Evolutionary conservation across 2,888 invertebrate species (phyloP).

Genomic region (Dyspetes luteomarginatus): DNA sequence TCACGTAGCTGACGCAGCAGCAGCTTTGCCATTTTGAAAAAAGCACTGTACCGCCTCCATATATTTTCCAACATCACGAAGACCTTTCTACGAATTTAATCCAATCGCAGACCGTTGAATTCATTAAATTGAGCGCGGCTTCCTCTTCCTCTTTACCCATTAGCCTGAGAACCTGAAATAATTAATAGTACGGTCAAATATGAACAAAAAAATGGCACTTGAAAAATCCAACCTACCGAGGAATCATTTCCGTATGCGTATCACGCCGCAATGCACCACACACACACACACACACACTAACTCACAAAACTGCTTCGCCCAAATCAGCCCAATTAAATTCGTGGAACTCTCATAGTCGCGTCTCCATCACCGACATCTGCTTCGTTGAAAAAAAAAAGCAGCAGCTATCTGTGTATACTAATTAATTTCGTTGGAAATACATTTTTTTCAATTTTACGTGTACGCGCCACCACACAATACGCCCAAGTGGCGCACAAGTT

Average conservation of each 20-base stretch:
- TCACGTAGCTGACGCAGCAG: background rate
- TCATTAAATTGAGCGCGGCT: background rate
- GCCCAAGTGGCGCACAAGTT: constrained; percentile 34
- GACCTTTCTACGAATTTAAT: background rate
- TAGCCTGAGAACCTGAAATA: constrained; percentile 1
- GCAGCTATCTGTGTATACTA: constrained; percentile 47
- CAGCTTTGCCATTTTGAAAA: background rate
- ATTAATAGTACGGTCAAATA: background rate
- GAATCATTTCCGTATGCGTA: constrained; percentile 51
- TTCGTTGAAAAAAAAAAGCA: constrained; percentile 40
- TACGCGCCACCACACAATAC: background rate
- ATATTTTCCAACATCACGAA: background rate
- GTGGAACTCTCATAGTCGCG: constrained; percentile 38
- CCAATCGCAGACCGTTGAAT: background rate
- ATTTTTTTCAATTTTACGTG: constrained; percentile 59
- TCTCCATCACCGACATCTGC: constrained; percentile 55
- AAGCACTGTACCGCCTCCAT: background rate
- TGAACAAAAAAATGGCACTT: constrained; percentile 1
- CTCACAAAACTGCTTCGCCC: constrained; percentile 38
- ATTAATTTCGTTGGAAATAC: constrained; percentile 55
- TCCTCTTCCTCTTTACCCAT: background rate
- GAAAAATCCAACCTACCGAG: constrained; percentile 47
- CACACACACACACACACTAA: too few relatives aligned
- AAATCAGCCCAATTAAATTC: constrained; percentile 62
- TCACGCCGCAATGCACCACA: too few relatives aligned